Base-by-base conservation (phyloP, 2,113 vertebrate species). In the Cephalopterus ornatus region DNA sequence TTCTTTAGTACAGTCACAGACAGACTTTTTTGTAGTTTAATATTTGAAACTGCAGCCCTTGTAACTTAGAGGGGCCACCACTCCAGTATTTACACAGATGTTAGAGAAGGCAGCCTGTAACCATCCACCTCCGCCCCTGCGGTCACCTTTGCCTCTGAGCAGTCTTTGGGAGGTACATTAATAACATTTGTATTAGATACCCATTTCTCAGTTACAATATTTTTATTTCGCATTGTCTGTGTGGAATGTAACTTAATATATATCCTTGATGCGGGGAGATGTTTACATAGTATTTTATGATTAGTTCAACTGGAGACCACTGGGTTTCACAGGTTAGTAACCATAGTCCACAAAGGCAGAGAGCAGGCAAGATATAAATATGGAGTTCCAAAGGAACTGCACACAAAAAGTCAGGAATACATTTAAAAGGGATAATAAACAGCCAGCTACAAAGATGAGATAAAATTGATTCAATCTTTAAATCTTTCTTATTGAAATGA, bases 21-120 rank as follows among this genome's bases (percentile, higher is more conserved):
- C 86, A 94, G 91, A 88, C 56, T 92, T 98, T 98, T 97, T 97
- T 97, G 96, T 97, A 97, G 94, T 97, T 98, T 97, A 95, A 97
- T 97, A 98, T 98, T 96, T 98, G 95, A 97, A 98, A 97, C 94
- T 93, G 94, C 92, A 97, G 96, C 89, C 94, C 94, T 96, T 95
- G 89, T 94, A 97, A 95, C 92, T 97, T 98, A 30, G 93, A 97
- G 92, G 95, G 96, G 97, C 96, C 97, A 95, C 83, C 85, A 85
- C 65, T 97, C 61, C 72, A 97, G 73, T 98, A 98, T 98, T 98
- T 98, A 98, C 98, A 98, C 98, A 98, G 98, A 98, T 98, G 98
- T 98, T 97, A 95, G 97, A 76, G 86, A 96, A 97, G 95, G 96
- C 74, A 95, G 97, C 91, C 97, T 98, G 97, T 95, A 98, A 97